Base-by-base conservation (phyloP, 1,140 invertebrate genomes). In the Drosophila baimaii region DNA sequence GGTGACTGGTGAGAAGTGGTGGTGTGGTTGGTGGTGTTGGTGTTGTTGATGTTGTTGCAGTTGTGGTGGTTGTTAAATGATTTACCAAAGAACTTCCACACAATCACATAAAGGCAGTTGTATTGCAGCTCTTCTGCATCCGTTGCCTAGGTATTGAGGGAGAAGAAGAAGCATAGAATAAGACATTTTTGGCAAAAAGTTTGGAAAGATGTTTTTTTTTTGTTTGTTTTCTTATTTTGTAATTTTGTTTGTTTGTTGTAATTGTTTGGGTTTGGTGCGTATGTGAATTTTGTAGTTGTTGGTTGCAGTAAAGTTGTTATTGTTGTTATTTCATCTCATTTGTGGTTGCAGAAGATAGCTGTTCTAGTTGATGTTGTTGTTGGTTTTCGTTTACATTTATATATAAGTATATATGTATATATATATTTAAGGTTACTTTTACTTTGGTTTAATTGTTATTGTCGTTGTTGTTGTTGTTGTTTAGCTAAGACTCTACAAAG, bases 71-170 rank as follows among this genome's bases (percentile, higher is more conserved):
- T 77, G 70, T 76, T 76, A 70, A 78, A 89, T 82, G 86, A 90
- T 90, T 91, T 91, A 91, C 90, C 90, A 91, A 91, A 89, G 82
- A 91, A 85, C 81, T 91, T 91, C 90, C 90, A 91, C 74, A 91
- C 77, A 90, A 91, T 89, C 79, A 91, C 90, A 91, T 91, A 91
- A 83, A 91, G 85, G 81, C 90, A 91, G 79, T 91, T 91, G 83
- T 81, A 91, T 81, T 91, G 84, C 84, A 89, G 85, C 85, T 89
- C 82, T 83, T 91, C 90, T 86, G 84, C 90, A 91, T 83, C 90
- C 78, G 81, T 73, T 80, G 85, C 73, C 85, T 91, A 90, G 71
- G 78, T 82, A 73, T 78, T 70, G 74, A 63, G 73, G 62, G 43
- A 72, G 63, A 88, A 77, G 77, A 86, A 79, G 79, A 90, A 81